These are phyloP conservation scores for Capitulum mitella DNA, from an alignment of 2,888 invertebrate species.

Conservation along the genomic window DNA sequence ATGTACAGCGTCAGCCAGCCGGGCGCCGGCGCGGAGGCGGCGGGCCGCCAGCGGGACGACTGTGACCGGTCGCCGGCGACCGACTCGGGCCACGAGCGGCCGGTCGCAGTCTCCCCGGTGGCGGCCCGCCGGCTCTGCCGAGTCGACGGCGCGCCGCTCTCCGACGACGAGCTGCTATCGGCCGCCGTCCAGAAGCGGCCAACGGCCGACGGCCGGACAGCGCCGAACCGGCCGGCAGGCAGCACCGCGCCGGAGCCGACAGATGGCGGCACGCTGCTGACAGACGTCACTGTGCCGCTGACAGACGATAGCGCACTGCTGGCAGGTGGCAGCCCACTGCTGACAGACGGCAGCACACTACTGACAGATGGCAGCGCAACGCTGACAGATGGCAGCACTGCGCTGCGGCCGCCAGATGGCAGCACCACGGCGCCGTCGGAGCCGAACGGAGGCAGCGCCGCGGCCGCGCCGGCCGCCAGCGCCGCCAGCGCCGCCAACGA, in stretches of 20 bases:
- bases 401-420: not conserved
- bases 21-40: not conserved
- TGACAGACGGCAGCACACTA: no score
- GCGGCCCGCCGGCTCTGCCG: not conserved
- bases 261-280: no score
- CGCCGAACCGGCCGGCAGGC: not conserved
- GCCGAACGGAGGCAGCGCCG: not conserved
- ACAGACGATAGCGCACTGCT: no score
- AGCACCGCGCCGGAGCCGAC: no score
- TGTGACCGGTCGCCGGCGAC: not conserved
- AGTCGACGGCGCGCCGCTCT: not conserved
- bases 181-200: not conserved
- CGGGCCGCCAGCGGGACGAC: not conserved
- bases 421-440: not conserved
- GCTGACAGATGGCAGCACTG: no score
- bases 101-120: no score
- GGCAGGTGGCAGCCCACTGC: no score
- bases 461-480: not conserved
- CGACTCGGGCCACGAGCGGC: not conserved
- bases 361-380: no score
- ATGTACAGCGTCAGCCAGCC: conserved; percentile 66
- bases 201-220: not conserved
- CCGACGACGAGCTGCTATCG: not conserved
- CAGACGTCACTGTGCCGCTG: no score
- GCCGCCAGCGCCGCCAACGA: not conserved